Percentiles rank a stretch among this genome's conserved stretches.
Evolutionary conservation across 1,140 invertebrate species (phyloP).

Genomic region (Oscheius sp.): DNA sequence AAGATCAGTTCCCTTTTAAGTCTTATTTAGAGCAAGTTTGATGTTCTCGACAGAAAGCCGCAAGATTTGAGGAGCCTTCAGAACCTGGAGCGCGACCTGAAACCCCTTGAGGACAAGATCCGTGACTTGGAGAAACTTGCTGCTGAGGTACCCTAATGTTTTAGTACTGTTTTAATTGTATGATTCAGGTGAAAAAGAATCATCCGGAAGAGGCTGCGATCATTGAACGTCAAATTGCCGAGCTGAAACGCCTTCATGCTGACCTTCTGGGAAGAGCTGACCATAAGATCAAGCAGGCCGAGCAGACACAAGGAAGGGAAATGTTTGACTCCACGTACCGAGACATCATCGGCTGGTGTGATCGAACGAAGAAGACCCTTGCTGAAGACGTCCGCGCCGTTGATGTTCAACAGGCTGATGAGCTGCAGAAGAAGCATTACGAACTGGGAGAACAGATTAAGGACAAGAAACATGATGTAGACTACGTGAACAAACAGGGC

Average conservation of each 20-base stretch:
- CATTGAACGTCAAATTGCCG: slow-evolving; percentile 78
- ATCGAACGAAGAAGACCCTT: slow-evolving; percentile 75
- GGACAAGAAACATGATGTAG: slow-evolving; percentile 79
- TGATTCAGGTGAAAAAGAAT: slow-evolving; percentile 72
- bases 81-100: slow-evolving; percentile 67
- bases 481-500: slow-evolving; percentile 66
- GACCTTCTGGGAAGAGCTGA: slow-evolving; percentile 68
- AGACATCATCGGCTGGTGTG: slow-evolving; percentile 72
- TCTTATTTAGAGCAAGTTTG: slow-evolving; percentile 22
- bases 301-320: slow-evolving; percentile 78
- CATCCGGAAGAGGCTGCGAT: slow-evolving; percentile 85
- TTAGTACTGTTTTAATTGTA: background rate
- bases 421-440: slow-evolving; percentile 82
- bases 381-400: slow-evolving; percentile 71
- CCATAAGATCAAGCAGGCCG: slow-evolving; percentile 67
- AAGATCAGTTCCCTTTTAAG: background rate
- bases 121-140: slow-evolving; percentile 45
- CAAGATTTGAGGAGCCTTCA: slow-evolving; percentile 59
- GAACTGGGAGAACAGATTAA: slow-evolving; percentile 87
- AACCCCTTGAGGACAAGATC: slow-evolving; percentile 59
- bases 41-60: slow-evolving; percentile 27
- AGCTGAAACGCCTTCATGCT: slow-evolving; percentile 82
- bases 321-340: slow-evolving; percentile 77
- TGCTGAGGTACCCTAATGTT: slow-evolving; percentile 30
- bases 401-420: slow-evolving; percentile 72